Percentiles rank a stretch among this genome's conserved stretches.
Evolutionary conservation across 2,797 vertebrate genomes (phyloP).

Genomic region (Crenichthys baileyi): DNA sequence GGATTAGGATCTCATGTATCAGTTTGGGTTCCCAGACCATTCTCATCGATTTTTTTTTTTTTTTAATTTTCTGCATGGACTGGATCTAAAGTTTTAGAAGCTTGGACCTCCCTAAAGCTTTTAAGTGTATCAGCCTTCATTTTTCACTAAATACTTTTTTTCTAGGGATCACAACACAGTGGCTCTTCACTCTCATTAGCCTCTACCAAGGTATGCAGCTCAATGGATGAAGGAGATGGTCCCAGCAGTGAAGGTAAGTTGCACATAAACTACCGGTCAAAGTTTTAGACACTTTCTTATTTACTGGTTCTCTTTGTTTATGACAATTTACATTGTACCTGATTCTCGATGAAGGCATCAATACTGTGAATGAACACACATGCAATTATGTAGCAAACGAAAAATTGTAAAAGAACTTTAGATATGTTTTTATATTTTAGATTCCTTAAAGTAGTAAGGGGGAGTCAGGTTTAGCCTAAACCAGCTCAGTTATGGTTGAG

Average conservation of each 20-base stretch:
- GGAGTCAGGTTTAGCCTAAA: too few relatives aligned
- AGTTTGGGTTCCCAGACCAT: not conserved
- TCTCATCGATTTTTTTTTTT: not conserved
- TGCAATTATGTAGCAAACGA: too few relatives aligned
- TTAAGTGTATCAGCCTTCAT: not conserved
- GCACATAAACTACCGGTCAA: too few relatives aligned
- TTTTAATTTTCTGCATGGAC: not conserved
- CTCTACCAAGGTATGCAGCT: slow-evolving; percentile 98
- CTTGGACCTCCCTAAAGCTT: slow-evolving; percentile 21
- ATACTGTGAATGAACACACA: too few relatives aligned
- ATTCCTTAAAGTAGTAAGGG: too few relatives aligned
- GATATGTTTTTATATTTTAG: too few relatives aligned
- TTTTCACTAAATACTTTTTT: slow-evolving; percentile 9
- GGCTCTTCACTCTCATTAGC: slow-evolving; percentile 96
- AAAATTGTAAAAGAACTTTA: too few relatives aligned
- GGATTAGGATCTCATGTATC: not conserved
- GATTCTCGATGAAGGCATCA: too few relatives aligned
- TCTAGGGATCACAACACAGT: slow-evolving; percentile 93
- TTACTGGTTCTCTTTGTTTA: too few relatives aligned
- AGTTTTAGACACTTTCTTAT: too few relatives aligned
- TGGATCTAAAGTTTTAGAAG: slow-evolving; percentile 29
- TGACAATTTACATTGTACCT: too few relatives aligned
- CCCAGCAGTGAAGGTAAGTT: slow-evolving; percentile 86
- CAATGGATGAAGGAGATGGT: slow-evolving; percentile 96
- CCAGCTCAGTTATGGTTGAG: too few relatives aligned